phyloP scores from a whole-genome alignment of 2,888 invertebrate genomes.

The Drosophila anomalipes region DNA sequence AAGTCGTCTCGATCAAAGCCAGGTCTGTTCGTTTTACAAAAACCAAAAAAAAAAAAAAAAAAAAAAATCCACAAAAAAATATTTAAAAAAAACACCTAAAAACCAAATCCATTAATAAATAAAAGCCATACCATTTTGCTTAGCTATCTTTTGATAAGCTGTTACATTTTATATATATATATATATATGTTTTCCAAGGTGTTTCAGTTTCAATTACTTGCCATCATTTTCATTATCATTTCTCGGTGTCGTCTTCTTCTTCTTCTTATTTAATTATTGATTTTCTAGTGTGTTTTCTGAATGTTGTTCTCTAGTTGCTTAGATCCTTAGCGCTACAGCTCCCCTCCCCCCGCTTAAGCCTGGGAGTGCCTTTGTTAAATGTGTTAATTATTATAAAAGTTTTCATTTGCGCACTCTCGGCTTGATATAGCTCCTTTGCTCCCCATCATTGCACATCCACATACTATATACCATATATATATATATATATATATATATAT shows the following conservation, averaged over 20 bases:
- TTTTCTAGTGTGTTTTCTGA: constrained; percentile 34
- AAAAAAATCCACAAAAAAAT: background rate
- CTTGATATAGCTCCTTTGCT: constrained; percentile 1
- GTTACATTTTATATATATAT: constrained; percentile 6
- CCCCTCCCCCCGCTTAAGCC: background rate
- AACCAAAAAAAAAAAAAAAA: constrained; percentile 34
- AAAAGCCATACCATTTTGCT: constrained; percentile 61
- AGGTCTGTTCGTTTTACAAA: constrained; percentile 90
- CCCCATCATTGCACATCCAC: constrained; percentile 18
- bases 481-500: background rate
- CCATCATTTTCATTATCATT: constrained; percentile 16
- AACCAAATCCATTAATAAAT: constrained; percentile 4
- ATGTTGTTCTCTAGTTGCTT: constrained; percentile 46
- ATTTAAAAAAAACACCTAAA: constrained; percentile 26
- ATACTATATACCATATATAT: constrained; percentile 2
- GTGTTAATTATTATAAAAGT: background rate
- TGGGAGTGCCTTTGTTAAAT: constrained; percentile 11
- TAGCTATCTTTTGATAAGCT: constrained; percentile 54
- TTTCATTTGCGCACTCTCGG: constrained; percentile 17
- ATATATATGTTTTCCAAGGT: constrained; percentile 34
- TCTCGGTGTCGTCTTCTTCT: constrained; percentile 44
- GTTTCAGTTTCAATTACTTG: constrained; percentile 30
- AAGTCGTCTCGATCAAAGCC: constrained; percentile 99
- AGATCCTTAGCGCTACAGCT: background rate
- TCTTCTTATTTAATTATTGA: constrained; percentile 34